Percentiles rank a stretch among this genome's conserved stretches.
These are phyloP conservation scores for Melanaphis sacchari DNA, from an alignment of 1,140 invertebrate genomes.

Conservation along the genomic window DNA sequence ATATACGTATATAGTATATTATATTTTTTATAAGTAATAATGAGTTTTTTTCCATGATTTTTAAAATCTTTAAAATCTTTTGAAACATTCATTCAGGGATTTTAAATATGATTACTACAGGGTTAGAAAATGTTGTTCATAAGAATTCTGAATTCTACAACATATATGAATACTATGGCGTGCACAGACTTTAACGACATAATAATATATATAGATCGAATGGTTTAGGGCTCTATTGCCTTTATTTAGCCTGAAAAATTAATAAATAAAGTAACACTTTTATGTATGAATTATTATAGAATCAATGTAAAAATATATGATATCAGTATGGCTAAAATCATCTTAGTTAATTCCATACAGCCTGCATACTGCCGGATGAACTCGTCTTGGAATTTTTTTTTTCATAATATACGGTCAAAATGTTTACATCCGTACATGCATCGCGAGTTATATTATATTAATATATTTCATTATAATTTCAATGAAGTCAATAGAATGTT, in stretches of 20 bases:
- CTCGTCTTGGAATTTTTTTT: background rate
- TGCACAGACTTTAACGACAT: too few species aligned
- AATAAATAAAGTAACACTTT: background rate
- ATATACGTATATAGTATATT: background rate
- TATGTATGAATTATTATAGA: background rate
- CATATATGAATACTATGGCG: background rate
- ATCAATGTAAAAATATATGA: background rate
- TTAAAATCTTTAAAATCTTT: background rate
- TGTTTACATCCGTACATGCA: background rate
- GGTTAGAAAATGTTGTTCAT: background rate
- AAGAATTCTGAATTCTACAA: background rate
- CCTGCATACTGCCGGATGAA: too few species aligned
- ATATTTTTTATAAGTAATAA: background rate
- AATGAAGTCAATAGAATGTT: background rate
- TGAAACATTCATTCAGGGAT: background rate
- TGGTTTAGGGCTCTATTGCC: background rate
- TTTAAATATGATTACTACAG: background rate
- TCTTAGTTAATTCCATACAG: background rate
- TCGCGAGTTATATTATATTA: too few species aligned
- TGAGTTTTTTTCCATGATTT: background rate
- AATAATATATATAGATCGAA: background rate
- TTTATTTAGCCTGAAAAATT: background rate
- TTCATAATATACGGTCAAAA: background rate
- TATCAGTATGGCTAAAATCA: background rate
- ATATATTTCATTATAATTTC: background rate